Percentiles rank a stretch among this genome's conserved stretches.
These are phyloP conservation scores for Leucoraja erinaceus DNA, from an alignment of 2,113 vertebrate species.

Conservation along the genomic window DNA sequence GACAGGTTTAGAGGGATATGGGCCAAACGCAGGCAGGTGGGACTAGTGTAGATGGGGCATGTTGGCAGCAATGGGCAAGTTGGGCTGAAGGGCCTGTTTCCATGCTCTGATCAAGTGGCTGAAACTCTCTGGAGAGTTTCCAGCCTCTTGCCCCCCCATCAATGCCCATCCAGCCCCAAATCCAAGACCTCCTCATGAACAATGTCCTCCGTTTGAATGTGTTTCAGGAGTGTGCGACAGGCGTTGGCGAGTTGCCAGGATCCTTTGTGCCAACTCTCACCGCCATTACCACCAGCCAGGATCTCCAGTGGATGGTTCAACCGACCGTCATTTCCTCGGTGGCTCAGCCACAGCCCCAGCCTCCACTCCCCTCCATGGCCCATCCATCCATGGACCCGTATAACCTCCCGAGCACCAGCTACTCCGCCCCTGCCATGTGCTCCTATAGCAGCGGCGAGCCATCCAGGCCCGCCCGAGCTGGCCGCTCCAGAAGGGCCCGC, in stretches of 20 bases:
- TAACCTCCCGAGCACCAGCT: slow-evolving; percentile 83
- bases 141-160: background rate
- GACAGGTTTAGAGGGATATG: too few relatives aligned
- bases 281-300: slow-evolving; percentile 92
- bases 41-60: too few relatives aligned
- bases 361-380: slow-evolving; percentile 49
- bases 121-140: slow-evolving; percentile 52
- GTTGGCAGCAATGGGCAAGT: too few relatives aligned
- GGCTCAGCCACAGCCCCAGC: slow-evolving; percentile 72
- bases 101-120: too few relatives aligned
- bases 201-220: slow-evolving; percentile 37
- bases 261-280: slow-evolving; percentile 94
- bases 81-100: too few relatives aligned
- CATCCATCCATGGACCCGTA: slow-evolving; percentile 68
- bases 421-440: slow-evolving; percentile 58
- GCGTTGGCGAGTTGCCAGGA: slow-evolving; percentile 82
- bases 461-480: slow-evolving; percentile 58
- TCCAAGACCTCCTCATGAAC: background rate
- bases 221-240: slow-evolving; percentile 59
- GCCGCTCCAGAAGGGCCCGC: slow-evolving; percentile 68
- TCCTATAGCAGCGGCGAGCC: slow-evolving; percentile 50
- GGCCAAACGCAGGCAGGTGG: too few relatives aligned
- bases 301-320: slow-evolving; percentile 95
- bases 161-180: background rate
- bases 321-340: slow-evolving; percentile 89